These are phyloP conservation scores for Henicopernis longicauda DNA, from an alignment of 2,113 vertebrate genomes.

Conservation along the genomic window DNA sequence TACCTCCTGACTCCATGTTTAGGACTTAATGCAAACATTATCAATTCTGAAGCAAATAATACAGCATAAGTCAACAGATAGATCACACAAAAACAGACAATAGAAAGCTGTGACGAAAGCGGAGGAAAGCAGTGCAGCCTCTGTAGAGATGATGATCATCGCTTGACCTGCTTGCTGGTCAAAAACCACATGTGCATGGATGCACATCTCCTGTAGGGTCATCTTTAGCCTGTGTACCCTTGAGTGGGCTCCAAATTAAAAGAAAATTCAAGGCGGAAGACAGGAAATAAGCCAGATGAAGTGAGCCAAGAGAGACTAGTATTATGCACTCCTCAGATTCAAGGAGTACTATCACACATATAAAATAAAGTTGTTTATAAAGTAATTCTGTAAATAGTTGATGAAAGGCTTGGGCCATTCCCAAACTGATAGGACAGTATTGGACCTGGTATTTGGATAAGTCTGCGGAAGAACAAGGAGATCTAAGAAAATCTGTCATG, in stretches of 20 bases:
- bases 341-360: not conserved
- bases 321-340: not conserved
- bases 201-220: not conserved
- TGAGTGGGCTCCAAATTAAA: not conserved
- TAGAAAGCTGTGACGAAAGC: not conserved
- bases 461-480: not conserved
- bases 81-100: not conserved
- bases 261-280: not conserved
- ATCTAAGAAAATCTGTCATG: not conserved
- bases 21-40: not conserved
- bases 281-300: not conserved
- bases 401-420: not conserved
- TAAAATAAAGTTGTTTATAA: not conserved
- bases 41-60: not conserved
- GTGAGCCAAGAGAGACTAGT: not conserved
- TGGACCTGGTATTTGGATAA: not conserved
- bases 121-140: not conserved
- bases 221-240: not conserved
- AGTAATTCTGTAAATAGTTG: not conserved
- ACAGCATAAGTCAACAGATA: not conserved
- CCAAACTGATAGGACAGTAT: not conserved
- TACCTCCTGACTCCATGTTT: not conserved
- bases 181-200: not conserved
- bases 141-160: not conserved
- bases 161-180: not conserved